Conservation (phyloP, 2,888 invertebrate species). For the Steinernema hermaphroditum region DNA sequence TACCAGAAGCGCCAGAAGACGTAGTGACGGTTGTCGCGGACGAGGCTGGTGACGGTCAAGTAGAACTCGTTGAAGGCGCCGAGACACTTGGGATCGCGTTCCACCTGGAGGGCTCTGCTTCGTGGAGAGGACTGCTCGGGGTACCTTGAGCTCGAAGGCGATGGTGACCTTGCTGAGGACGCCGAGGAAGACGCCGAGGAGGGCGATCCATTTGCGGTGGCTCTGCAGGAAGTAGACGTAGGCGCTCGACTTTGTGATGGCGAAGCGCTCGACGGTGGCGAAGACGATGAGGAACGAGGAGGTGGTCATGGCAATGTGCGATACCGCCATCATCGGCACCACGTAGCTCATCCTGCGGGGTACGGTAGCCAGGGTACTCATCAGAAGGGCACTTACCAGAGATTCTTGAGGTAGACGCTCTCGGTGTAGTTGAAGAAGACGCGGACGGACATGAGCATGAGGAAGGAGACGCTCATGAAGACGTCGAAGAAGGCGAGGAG, state of each 20-base stretch:
- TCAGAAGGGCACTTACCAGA: neutral
- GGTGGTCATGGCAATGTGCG: constrained; percentile 60
- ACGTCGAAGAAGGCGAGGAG: constrained; percentile 60
- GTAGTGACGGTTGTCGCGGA: constrained; percentile 47
- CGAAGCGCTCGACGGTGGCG: constrained; percentile 59
- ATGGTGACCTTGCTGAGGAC: constrained; percentile 55
- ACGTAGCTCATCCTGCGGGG: constrained; percentile 45
- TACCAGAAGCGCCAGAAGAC: constrained; percentile 49
- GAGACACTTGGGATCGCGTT: constrained; percentile 43
- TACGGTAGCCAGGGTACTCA: neutral
- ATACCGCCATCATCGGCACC: constrained; percentile 56
- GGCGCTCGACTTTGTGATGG: constrained; percentile 45
- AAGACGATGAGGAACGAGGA: constrained; percentile 61
- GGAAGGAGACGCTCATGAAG: constrained; percentile 56
- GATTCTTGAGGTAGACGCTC: constrained; percentile 16
- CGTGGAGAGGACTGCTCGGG: neutral
- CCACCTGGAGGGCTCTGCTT: constrained; percentile 42
- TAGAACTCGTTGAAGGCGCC: constrained; percentile 57
- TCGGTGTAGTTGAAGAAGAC: constrained; percentile 4
- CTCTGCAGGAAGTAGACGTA: constrained; percentile 42
- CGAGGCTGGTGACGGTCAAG: constrained; percentile 47
- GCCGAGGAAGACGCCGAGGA: constrained; percentile 50
- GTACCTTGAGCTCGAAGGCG: constrained; percentile 51
- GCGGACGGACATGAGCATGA: constrained; percentile 57
- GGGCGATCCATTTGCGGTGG: constrained; percentile 51